Evolutionary conservation across 2,797 vertebrate genomes (phyloP), one percentile per base, ranked within the genome.

Genomic region (Clarias platycephalus): DNA sequence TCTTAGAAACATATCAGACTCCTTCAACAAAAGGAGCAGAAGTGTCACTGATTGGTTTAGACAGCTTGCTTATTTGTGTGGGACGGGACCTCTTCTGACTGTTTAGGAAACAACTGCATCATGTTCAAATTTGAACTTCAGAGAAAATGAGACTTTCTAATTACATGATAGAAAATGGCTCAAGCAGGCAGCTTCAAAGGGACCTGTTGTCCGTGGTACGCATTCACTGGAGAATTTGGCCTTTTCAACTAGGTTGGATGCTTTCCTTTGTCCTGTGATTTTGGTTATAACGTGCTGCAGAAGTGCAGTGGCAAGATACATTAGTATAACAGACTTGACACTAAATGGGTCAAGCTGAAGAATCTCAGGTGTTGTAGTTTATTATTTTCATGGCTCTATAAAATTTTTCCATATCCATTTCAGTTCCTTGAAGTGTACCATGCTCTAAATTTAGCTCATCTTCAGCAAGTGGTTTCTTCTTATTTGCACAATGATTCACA

Each of bases 21-120:
- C 3, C 4, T 55, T 58, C 71, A 67, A 12, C 22, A 58, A 40
- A 28, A 81, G 62, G 31, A 15, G 26, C 28, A 55, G 26, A 55
- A 7, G 5, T 67, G n/a, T 26, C 7, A 67, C 31, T 82, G 80
- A 85, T 76, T 82, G 53, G 44, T 76, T 77, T 81, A 82, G 80
- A 82, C 34, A 57, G 72, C 64, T 67, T 58, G 62, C 60, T 76
- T 81, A 67, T 76, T 77, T 81, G 71, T 62, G 26, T 82, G 34
- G 20, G 62, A 16, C 28, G 22, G 81, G 37, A 85, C 72, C 63
- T 49, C 49, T 28, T 44, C 20, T 66, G 31, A 68, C 62, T 81
- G 26, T 72, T 76, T 66, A 85, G 44, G 55, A 81, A 85, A 81
- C 71, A 67, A 63, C 40, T 81, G n/a, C 70, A 57, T 85, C 60